Conservation (phyloP, 1,140 invertebrate species). For the Ceratina japonica region DNA sequence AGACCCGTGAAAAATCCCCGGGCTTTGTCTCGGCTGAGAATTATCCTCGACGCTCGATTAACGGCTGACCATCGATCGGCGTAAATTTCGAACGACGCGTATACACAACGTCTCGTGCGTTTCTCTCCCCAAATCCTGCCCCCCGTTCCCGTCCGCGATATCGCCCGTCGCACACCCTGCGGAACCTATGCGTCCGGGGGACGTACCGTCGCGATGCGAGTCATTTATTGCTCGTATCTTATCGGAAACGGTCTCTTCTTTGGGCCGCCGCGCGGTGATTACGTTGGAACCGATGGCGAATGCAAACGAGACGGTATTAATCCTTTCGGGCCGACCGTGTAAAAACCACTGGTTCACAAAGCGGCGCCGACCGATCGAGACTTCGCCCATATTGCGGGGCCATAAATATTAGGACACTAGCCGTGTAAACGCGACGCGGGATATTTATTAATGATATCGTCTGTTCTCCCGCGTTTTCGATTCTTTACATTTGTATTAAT, state of each 20-base stretch:
- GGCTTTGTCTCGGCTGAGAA: conserved; percentile 49
- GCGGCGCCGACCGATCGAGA: background rate
- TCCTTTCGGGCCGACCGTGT: background rate
- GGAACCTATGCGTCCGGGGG: conserved; percentile 17
- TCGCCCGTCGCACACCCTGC: conserved; percentile 9
- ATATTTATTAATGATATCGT: no score
- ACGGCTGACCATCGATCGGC: conserved; percentile 46
- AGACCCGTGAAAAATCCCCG: conserved; percentile 39
- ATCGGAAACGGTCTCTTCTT: conserved; percentile 44
- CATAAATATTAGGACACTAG: no score
- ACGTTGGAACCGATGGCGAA: background rate
- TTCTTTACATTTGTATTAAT: no score
- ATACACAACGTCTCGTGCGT: background rate
- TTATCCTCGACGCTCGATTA: conserved; percentile 56
- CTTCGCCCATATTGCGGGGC: no score
- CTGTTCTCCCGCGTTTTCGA: no score
- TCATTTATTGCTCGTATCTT: conserved; percentile 64
- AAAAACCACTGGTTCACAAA: background rate
- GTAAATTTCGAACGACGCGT: conserved; percentile 50
- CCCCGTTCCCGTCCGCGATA: background rate
- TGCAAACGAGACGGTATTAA: conserved; percentile 33
- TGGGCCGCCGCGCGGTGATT: conserved; percentile 25
- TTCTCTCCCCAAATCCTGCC: background rate
- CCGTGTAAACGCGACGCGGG: no score
- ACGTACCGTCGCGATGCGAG: conserved; percentile 35